Evolutionary conservation across 1,140 invertebrate genomes (phyloP), one percentile per base, ranked within the genome.

Genomic region (Uloborus diversus): DNA sequence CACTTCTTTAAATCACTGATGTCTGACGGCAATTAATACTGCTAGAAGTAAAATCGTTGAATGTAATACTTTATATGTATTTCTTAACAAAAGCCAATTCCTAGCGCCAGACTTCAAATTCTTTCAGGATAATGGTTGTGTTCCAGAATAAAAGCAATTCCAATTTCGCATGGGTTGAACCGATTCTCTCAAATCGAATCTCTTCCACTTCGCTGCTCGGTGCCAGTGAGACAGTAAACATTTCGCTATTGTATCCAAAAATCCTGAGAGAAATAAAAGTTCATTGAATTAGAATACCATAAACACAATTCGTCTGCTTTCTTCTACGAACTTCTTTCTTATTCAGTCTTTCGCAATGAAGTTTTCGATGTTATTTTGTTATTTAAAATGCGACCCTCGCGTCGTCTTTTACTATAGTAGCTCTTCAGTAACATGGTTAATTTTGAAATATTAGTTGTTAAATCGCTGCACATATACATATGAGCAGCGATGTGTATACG

Each of bases 171-270:
- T 27, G 28, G 25, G 28, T 28, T 28, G 56, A 59, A 30, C n/a
- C 32, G 56, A 59, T 59, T 28, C 56, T 30, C 13, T 11, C 32
- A 59, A 59, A 59, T 59, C 32, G 56, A 59, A 59, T 59, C 56
- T 13, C 56, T 59, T 59, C 56, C 56, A 28, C 25, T 28, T 30
- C 25, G 56, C 25, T 59, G 56, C 11, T 17, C 32, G 4, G 25
- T 27, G 23, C 25, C 56, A 56, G 2, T 11, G 9, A 23, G 23
- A 9, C 51, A 56, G 51, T 23, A 23, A 56, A 56, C 51, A 23
- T 56, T 56, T 23, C 20, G 23, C 17, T 23, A 9, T 11, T 56
- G 51, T 56, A 56, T 28, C 14, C 25, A 59, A 59, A 59, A 28
- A 27, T 28, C 14, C 23, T 4, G 25, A 11, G 32, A 13, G 32